A percentile compares a stretch with the other conserved stretches of the same genome.
Conservation (phyloP, 2,888 invertebrate species). For the Chymomyza amoena region DNA sequence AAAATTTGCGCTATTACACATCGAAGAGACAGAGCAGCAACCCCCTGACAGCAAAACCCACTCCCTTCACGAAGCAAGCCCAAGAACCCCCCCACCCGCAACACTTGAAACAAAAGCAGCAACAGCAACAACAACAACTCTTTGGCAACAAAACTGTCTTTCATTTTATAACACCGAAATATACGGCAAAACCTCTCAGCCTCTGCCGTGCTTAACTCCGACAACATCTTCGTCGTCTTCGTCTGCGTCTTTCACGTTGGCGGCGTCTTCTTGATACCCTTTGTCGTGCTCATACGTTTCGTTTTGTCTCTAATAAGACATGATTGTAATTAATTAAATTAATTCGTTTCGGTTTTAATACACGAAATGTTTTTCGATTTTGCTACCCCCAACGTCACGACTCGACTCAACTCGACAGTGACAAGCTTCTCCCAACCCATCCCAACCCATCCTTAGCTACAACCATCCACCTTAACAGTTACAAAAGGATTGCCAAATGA, state of each 20-base stretch:
- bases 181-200: not conserved
- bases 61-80: not conserved
- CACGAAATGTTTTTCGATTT: conserved; percentile 75
- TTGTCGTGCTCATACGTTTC: conserved; percentile 27
- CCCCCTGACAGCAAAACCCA: not conserved
- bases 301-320: conserved; percentile 78
- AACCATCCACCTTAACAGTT: conserved; percentile 20
- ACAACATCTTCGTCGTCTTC: conserved; percentile 11
- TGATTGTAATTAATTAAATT: conserved; percentile 79
- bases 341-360: conserved; percentile 79
- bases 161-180: not conserved
- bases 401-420: no score
- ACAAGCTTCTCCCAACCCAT: not conserved
- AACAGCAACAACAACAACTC: conserved; percentile 22
- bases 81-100: conserved; percentile 5
- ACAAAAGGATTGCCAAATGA: conserved; percentile 72
- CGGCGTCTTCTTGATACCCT: no score
- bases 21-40: conserved; percentile 13
- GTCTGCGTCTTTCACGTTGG: conserved; percentile 41
- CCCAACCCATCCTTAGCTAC: not conserved
- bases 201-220: conserved; percentile 10
- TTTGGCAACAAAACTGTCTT: conserved; percentile 37
- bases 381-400: conserved; percentile 32
- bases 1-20: conserved; percentile 58
- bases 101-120: conserved; percentile 62